Percentiles rank a stretch among this genome's conserved stretches.
phyloP scores from a whole-genome alignment of 2,797 vertebrate genomes.

The Amazona finschi region DNA sequence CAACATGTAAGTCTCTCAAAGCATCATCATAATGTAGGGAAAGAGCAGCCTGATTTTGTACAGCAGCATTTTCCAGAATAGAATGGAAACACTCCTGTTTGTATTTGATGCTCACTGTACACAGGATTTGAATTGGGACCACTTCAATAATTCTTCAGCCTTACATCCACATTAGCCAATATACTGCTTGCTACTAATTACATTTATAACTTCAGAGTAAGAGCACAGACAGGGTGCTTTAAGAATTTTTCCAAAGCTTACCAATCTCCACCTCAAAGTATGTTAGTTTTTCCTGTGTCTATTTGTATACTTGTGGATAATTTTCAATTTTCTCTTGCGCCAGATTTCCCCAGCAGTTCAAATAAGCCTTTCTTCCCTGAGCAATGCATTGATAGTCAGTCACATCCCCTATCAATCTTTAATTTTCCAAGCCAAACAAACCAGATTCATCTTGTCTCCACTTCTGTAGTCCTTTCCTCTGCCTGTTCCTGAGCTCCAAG shows the following conservation, averaged over 20 bases:
- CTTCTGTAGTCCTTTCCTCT: neutral
- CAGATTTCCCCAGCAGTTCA: neutral
- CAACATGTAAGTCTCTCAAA: neutral
- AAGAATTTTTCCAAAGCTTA: neutral
- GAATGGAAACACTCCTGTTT: neutral
- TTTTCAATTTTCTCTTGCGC: neutral
- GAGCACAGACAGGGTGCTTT: neutral
- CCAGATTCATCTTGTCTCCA: neutral
- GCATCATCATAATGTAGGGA: neutral
- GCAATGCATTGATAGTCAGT: neutral
- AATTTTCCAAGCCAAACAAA: neutral
- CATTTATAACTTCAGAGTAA: neutral
- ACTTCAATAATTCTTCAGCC: neutral
- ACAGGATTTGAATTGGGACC: neutral
- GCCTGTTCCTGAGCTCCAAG: neutral
- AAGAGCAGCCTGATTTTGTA: neutral
- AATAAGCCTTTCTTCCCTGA: neutral
- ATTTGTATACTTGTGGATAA: fast-evolving
- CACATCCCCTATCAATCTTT: neutral
- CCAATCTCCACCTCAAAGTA: neutral
- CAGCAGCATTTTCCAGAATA: neutral
- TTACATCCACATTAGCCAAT: neutral
- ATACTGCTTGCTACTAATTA: neutral
- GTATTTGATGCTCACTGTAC: neutral
- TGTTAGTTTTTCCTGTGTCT: neutral